Percentiles rank a stretch among this genome's conserved stretches.
Conservation (phyloP, 1,140 invertebrate genomes). For the Panulirus ornatus region DNA sequence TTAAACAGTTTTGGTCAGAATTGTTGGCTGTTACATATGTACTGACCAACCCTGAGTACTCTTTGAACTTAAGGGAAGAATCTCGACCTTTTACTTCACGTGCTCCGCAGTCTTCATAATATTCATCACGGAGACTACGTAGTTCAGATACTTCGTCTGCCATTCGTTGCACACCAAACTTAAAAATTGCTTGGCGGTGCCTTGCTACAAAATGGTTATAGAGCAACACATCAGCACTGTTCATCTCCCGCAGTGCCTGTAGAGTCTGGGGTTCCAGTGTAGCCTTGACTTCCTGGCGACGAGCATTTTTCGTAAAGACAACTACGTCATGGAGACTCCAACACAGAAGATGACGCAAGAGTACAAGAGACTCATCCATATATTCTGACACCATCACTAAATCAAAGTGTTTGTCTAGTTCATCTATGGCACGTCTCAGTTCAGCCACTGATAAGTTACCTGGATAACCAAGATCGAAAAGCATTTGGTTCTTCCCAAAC, state of each 20-base stretch:
- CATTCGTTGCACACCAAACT: slow-evolving; percentile 45
- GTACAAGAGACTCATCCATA: slow-evolving; percentile 81
- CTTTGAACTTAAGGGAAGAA: slow-evolving; percentile 44
- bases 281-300: slow-evolving; percentile 73
- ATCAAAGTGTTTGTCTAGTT: slow-evolving; percentile 78
- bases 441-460: slow-evolving; percentile 71
- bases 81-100: slow-evolving; percentile 54
- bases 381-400: slow-evolving; percentile 81
- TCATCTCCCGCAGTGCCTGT: slow-evolving; percentile 59
- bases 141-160: slow-evolving; percentile 20
- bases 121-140: slow-evolving; percentile 51
- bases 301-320: slow-evolving; percentile 78
- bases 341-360: slow-evolving; percentile 79
- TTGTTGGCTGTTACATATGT: slow-evolving; percentile 42
- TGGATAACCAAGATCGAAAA: slow-evolving; percentile 78
- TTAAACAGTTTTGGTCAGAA: slow-evolving; percentile 41
- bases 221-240: slow-evolving; percentile 66
- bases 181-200: slow-evolving; percentile 24
- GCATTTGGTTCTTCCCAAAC: slow-evolving; percentile 79
- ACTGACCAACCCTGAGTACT: slow-evolving; percentile 56
- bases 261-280: slow-evolving; percentile 42
- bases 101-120: slow-evolving; percentile 45
- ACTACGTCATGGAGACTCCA: slow-evolving; percentile 80
- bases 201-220: slow-evolving; percentile 72
- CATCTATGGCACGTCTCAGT: slow-evolving; percentile 37